phyloP scores from a whole-genome alignment of 1,140 invertebrate species.

The Polypedilum pembai region DNA sequence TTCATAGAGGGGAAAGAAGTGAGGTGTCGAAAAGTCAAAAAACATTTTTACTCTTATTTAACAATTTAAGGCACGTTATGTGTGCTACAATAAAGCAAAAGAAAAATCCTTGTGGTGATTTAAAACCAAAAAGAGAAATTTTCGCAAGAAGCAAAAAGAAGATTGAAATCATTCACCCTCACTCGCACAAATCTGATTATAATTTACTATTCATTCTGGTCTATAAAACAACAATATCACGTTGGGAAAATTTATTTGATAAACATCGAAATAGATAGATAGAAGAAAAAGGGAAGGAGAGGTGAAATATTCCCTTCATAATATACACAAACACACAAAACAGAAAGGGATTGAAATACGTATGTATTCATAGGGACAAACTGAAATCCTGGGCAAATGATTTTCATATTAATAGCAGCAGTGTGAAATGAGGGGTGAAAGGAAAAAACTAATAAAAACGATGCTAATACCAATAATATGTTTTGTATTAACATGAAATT shows the following conservation, averaged over 20 bases:
- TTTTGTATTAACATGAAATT: conserved; percentile 27
- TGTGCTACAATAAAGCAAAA: too few relatives aligned
- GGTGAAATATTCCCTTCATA: background rate
- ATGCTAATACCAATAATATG: conserved; percentile 28
- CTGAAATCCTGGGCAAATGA: background rate
- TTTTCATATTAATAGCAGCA: background rate
- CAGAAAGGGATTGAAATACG: too few relatives aligned
- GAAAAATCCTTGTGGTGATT: too few relatives aligned
- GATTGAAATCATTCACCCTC: background rate
- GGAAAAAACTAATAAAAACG: conserved; percentile 25
- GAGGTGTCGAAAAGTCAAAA: too few relatives aligned
- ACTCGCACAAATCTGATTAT: background rate
- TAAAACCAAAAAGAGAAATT: too few relatives aligned
- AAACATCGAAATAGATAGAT: background rate
- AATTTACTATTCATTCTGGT: conserved; percentile 28
- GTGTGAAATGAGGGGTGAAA: conserved; percentile 21
- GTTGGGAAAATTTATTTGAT: conserved; percentile 27
- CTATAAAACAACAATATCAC: conserved; percentile 27
- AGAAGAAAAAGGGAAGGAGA: too few relatives aligned
- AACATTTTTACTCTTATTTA: too few relatives aligned
- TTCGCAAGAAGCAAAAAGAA: too few relatives aligned
- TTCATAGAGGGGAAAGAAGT: too few relatives aligned
- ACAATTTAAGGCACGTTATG: too few relatives aligned
- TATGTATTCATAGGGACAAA: background rate
- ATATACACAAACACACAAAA: too few relatives aligned